Percentiles rank a stretch among this genome's conserved stretches.
Conservation (phyloP, 2,113 vertebrate genomes). For the Tachycineta bicolor region DNA sequence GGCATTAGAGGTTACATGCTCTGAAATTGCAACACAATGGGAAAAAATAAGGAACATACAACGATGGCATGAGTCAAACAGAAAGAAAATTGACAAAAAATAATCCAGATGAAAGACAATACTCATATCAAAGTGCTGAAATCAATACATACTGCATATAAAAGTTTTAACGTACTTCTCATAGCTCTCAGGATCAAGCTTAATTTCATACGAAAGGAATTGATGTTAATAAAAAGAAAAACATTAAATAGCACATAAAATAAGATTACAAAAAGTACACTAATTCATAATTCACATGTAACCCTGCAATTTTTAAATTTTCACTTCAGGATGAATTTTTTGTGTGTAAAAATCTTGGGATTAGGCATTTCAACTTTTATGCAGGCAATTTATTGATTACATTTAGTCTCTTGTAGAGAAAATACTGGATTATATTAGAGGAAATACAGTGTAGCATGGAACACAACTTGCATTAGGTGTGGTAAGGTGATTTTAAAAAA, state of each 20-base stretch:
- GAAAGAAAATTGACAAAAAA: constrained; percentile 55
- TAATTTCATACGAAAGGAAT: constrained; percentile 54
- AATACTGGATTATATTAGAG: neutral
- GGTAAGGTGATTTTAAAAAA: neutral
- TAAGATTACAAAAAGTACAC: constrained; percentile 1
- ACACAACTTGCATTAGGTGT: neutral
- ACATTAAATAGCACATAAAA: constrained; percentile 37
- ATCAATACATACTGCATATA: constrained; percentile 60
- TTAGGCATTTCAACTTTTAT: neutral
- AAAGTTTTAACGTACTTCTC: constrained; percentile 61
- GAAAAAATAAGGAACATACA: constrained; percentile 80
- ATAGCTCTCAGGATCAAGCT: constrained; percentile 57
- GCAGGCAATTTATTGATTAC: neutral
- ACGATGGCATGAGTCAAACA: constrained; percentile 59
- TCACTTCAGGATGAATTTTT: neutral
- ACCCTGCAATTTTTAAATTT: neutral
- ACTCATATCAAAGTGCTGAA: constrained; percentile 47
- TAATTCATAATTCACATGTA: neutral
- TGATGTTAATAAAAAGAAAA: constrained; percentile 57
- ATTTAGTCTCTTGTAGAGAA: neutral
- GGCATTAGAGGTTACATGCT: constrained; percentile 98
- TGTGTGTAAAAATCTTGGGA: neutral
- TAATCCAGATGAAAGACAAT: constrained; percentile 67
- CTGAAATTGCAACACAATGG: constrained; percentile 90
- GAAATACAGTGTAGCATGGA: neutral